Percentiles rank a stretch among this genome's conserved stretches.
These are phyloP conservation scores for Epinephelus moara DNA, from an alignment of 2,113 vertebrate species.

Conservation along the genomic window DNA sequence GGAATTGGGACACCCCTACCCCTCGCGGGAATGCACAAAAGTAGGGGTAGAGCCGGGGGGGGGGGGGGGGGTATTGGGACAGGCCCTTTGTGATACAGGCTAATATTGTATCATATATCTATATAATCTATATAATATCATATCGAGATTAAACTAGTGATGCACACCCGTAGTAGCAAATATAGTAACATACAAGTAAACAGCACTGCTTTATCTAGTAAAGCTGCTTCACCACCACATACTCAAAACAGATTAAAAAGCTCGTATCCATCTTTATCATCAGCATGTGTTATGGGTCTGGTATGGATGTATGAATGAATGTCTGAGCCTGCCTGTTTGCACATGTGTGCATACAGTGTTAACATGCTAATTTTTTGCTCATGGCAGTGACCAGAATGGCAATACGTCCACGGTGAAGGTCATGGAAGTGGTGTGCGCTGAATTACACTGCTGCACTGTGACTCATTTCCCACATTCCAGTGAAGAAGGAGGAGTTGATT, in stretches of 20 bases:
- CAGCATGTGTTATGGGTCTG: neutral
- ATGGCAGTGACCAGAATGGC: conserved; percentile 36
- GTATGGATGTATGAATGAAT: neutral
- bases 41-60: too few species aligned
- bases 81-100: too few species aligned
- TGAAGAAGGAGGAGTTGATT: conserved; percentile 50
- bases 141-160: too few species aligned
- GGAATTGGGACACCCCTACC: too few species aligned
- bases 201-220: neutral
- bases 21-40: too few species aligned
- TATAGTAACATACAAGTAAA: neutral
- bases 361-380: neutral
- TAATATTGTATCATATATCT: too few species aligned
- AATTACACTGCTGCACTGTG: conserved; percentile 25
- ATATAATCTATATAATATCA: too few species aligned
- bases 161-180: neutral
- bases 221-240: neutral
- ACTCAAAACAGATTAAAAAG: neutral
- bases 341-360: conserved; percentile 1
- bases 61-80: too few species aligned
- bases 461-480: conserved; percentile 48
- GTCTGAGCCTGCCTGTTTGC: neutral
- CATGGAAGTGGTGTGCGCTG: conserved; percentile 38
- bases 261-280: neutral
- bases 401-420: conserved; percentile 45